phyloP scores from a whole-genome alignment of 2,113 vertebrate species.

The Ciconia boyciana region DNA sequence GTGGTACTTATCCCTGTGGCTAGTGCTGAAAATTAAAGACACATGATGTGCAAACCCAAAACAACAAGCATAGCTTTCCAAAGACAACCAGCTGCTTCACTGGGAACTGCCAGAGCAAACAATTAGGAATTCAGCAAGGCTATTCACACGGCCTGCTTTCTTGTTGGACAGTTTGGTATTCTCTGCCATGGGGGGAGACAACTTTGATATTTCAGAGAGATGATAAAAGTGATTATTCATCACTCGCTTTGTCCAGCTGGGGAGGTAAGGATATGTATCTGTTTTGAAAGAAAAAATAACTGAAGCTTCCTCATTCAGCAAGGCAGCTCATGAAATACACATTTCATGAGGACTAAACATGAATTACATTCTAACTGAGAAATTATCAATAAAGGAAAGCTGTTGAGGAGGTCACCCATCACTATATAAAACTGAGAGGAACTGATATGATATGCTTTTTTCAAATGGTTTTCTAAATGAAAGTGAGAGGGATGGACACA shows the following conservation, averaged over 20 bases:
- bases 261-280: background rate
- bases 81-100: conserved; percentile 44
- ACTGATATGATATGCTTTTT: background rate
- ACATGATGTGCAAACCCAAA: conserved; percentile 48
- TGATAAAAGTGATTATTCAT: background rate
- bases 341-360: background rate
- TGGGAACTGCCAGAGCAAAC: conserved; percentile 44
- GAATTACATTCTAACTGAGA: background rate
- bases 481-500: background rate
- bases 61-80: conserved; percentile 30
- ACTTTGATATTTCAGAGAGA: background rate
- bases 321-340: background rate
- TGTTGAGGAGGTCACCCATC: background rate
- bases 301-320: background rate
- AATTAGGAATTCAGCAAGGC: background rate
- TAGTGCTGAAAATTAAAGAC: conserved; percentile 57
- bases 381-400: background rate
- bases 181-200: background rate
- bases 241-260: background rate
- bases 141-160: background rate
- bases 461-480: background rate
- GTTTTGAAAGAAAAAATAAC: background rate
- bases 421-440: background rate
- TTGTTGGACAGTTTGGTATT: background rate
- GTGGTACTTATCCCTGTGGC: conserved; percentile 31